Base-by-base conservation (phyloP, 2,113 vertebrate genomes). In the Barnardius zonarius region DNA sequence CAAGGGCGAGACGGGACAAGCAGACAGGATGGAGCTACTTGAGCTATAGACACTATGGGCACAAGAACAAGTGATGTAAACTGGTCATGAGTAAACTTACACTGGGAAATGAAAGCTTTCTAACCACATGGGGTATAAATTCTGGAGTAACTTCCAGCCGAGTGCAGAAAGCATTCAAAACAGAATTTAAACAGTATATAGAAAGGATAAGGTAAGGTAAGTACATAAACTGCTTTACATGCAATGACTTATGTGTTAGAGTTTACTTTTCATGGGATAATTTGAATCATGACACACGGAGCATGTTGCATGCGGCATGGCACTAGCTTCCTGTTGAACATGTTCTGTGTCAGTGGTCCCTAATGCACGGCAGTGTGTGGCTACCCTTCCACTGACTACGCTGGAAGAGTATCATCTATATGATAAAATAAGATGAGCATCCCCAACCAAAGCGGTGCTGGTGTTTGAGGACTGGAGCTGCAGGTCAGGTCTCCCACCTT, bases 301-400 rank as follows among this genome's bases (percentile, higher is more conserved):
- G 44, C n/a, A 25, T 0, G 0, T 41, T 7, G 5, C 31, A 13
- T 3, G 0, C 35, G 19, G 35, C 33, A 59, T 2, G 4, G 22
- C 13, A 25, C 13, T n/a, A 22, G 8, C 24, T n/a, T 61, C 17
- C 61, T 3, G 0, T 30, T 3, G 0, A 61, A n/a, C 1, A 9
- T 0, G 0, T 30, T 46, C 44, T 49, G 12, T 6, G 3, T 12
- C 68, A 43, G 48, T 0, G 0, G n/a, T 16, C 51, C 51, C 24
- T 67, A 22, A 44, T 3, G 12, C 14, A 22, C 27, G 54, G 55
- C 55, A 41, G 20, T 24, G 7, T 0, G 2, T 31, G 30, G 10
- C 30, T 55, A 22, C 44, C 61, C 5, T 28, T 86, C 52, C 5
- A 2, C 37, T 80, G 48, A 20, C 14, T 31, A 7, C 20, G 24